Base-by-base conservation (phyloP, 2,888 invertebrate genomes). In the Habroteleia sp. region DNA sequence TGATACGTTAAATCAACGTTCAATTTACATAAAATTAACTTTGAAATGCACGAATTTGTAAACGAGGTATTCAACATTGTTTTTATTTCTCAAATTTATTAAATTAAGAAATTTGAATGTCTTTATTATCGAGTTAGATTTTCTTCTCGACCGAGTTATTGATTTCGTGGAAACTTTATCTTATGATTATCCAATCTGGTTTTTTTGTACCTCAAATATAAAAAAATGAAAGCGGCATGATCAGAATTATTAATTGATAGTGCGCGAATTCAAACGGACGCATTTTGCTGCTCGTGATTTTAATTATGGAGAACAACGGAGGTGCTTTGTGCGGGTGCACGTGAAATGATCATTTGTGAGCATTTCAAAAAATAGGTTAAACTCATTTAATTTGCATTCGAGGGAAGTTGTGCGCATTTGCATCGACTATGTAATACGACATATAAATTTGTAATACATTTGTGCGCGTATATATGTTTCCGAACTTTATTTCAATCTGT, bases 401-500 rank as follows among this genome's bases (percentile, higher is more conserved):
- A 35, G 60, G 7, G 27, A 46, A 46, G 58, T 35, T 42, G 16
- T 25, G 37, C 23, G 42, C 58, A 44, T 58, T 56, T 44, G 42
- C 33, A 44, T 58, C 25, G 23, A 25, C 6, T 14, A 33, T 44
- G 42, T 44, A 58, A 44, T 44, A 44, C 27, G 44, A 16, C 58
- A 7, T 44, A 44, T 58, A 58, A 58, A 58, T 58, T 41, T 42
- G 33, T 23, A 41, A 54, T 29, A 54, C 17, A 27, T 41, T 54
- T 29, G n/a, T n/a, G 27, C 8, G 20, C 33, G 13, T 17, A 35
- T 33, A 16, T 25, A 35, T 8, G 35, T 35, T 33, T 31, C 25
- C 42, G 33, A 58, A 58, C 58, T 58, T 58, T 44, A 44, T 58
- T 58, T 35, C 58, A 58, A 44, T 42, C n/a, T 58, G 58, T 10